A percentile compares a stretch with the other conserved stretches of the same genome.
Conservation (phyloP, 2,888 invertebrate genomes). For the Coenonympha arcania region DNA sequence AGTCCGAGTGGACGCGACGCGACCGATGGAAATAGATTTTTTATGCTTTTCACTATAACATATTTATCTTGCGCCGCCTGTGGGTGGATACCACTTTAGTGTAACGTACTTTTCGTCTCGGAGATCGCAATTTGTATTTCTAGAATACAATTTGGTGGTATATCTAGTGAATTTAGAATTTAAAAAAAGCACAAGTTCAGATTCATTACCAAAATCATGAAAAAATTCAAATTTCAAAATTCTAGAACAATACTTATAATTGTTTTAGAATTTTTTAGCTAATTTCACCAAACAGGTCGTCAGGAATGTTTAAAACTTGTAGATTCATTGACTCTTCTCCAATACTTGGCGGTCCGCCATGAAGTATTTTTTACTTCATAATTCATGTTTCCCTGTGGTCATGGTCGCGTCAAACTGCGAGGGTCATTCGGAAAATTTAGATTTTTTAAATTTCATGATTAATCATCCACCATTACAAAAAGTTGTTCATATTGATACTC, state of each 20-base stretch:
- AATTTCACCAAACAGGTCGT: slow-evolving; percentile 4
- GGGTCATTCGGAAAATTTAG: not conserved
- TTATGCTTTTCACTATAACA: slow-evolving; percentile 28
- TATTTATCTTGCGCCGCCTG: slow-evolving; percentile 24
- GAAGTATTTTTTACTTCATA: not conserved
- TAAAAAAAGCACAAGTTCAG: too few species aligned
- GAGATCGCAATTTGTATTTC: too few species aligned
- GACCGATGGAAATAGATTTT: slow-evolving; percentile 36
- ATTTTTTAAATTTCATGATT: not conserved
- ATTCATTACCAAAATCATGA: too few species aligned
- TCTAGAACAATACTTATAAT: too few species aligned
- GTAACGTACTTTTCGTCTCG: not conserved
- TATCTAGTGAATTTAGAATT: too few species aligned
- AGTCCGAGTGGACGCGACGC: slow-evolving; percentile 24
- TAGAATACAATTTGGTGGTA: too few species aligned
- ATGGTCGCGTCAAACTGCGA: not conserved
- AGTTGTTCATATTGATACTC: too few species aligned
- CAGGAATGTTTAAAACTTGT: slow-evolving; percentile 1
- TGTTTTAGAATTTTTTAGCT: not conserved
- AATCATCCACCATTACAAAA: too few species aligned
- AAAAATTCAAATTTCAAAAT: too few species aligned
- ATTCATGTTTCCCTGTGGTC: slow-evolving; percentile 1
- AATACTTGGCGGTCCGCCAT: not conserved
- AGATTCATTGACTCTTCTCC: slow-evolving; percentile 9
- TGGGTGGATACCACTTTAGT: slow-evolving; percentile 22